Conservation (phyloP, 2,888 invertebrate genomes). For the Polydrusus cervinus region DNA sequence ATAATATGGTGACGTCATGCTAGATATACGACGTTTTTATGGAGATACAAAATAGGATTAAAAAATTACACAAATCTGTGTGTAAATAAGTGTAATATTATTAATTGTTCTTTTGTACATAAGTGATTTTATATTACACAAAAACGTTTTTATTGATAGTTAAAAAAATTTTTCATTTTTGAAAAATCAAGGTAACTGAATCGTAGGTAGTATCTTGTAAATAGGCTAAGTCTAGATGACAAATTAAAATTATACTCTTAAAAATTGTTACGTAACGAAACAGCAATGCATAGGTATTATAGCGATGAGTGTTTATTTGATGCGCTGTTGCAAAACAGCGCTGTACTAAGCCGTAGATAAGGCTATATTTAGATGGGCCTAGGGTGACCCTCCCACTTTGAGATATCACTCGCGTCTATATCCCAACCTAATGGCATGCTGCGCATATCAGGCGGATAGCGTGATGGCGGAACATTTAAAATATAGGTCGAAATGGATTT, state of each 20-base stretch:
- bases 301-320: too few relatives aligned
- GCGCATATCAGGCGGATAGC: too few relatives aligned
- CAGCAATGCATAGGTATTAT: too few relatives aligned
- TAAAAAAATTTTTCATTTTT: conserved; percentile 33
- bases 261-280: background rate
- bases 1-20: conserved; percentile 45
- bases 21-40: conserved; percentile 50
- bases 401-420: too few relatives aligned
- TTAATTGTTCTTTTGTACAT: conserved; percentile 69
- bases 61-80: conserved; percentile 56
- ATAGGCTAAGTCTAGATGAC: conserved; percentile 33
- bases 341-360: too few relatives aligned
- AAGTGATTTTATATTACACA: conserved; percentile 70
- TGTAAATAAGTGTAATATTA: conserved; percentile 52
- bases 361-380: too few relatives aligned
- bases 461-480: too few relatives aligned
- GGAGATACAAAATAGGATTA: conserved; percentile 39
- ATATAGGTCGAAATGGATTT: too few relatives aligned
- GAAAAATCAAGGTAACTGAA: conserved; percentile 32
- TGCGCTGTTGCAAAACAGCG: too few relatives aligned
- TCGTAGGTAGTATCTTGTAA: conserved; percentile 31
- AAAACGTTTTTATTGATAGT: conserved; percentile 58
- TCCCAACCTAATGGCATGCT: too few relatives aligned
- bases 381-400: too few relatives aligned
- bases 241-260: conserved; percentile 23